phyloP scores from a whole-genome alignment of 2,113 vertebrate genomes.

The Tenebrosternarchus preto region DNA sequence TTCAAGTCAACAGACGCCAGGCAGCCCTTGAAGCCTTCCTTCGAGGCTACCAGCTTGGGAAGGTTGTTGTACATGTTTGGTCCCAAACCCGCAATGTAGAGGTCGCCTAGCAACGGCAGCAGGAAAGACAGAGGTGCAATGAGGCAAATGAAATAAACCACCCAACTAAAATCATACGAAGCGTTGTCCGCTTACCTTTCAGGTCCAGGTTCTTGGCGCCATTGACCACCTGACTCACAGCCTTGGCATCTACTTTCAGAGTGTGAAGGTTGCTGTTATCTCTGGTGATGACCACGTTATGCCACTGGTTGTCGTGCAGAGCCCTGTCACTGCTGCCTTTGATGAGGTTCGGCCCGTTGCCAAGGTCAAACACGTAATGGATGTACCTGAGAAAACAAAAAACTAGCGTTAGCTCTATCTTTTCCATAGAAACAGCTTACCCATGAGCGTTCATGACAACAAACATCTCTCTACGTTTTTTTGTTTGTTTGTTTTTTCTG shows the following conservation, averaged over 20 bases:
- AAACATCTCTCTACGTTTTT: too few species aligned
- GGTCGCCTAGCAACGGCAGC: slow-evolving; percentile 78
- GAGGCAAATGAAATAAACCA: neutral
- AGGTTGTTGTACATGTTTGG: slow-evolving; percentile 94
- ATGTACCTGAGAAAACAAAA: slow-evolving; percentile 80
- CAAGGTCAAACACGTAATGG: slow-evolving; percentile 98
- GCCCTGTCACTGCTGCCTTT: slow-evolving; percentile 93
- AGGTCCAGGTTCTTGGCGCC: slow-evolving; percentile 98
- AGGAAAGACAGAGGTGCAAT: neutral
- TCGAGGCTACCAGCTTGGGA: slow-evolving; percentile 93
- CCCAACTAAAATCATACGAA: too few species aligned
- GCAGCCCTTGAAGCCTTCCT: slow-evolving; percentile 97
- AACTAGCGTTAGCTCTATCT: neutral
- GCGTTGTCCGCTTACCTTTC: slow-evolving; percentile 81
- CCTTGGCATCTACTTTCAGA: slow-evolving; percentile 89
- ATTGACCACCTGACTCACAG: slow-evolving; percentile 94
- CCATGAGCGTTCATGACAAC: neutral
- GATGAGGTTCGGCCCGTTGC: slow-evolving; percentile 95
- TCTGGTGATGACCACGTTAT: slow-evolving; percentile 94
- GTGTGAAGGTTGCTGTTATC: slow-evolving; percentile 98
- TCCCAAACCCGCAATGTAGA: slow-evolving; percentile 93
- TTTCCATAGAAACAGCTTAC: neutral
- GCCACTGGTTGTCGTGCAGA: slow-evolving; percentile 98
- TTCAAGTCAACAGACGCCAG: slow-evolving; percentile 96
- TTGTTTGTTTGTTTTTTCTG: too few species aligned